Conservation (phyloP, 1,140 invertebrate species). For the Drosophila teissieri region DNA sequence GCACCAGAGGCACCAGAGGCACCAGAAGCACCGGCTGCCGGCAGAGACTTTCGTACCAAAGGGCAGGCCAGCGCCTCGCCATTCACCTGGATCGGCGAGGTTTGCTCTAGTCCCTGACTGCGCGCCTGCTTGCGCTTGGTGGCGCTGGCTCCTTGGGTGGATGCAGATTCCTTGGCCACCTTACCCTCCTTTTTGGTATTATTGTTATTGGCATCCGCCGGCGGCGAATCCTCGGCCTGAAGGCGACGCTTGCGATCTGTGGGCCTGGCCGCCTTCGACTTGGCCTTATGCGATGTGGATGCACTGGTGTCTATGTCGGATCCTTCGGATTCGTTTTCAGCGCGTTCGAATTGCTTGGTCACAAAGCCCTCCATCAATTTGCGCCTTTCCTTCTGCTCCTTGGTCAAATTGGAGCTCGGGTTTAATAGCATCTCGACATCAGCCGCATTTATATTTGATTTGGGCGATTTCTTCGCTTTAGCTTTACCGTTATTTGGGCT, state of each 20-base stretch:
- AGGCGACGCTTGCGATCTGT: background rate
- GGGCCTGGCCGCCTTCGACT: background rate
- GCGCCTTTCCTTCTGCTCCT: background rate
- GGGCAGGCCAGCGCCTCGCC: slow-evolving; percentile 10
- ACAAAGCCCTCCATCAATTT: background rate
- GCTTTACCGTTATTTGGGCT: slow-evolving; percentile 3
- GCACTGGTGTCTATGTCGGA: background rate
- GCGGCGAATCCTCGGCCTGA: background rate
- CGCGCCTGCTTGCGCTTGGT: background rate
- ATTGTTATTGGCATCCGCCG: background rate
- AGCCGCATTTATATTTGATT: background rate
- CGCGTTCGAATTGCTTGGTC: background rate
- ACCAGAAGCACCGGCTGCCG: background rate
- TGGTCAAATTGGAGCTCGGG: background rate
- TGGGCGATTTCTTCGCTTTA: background rate
- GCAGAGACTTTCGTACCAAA: slow-evolving; percentile 19
- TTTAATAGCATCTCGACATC: background rate
- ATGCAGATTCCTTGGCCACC: background rate
- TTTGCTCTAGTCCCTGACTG: background rate
- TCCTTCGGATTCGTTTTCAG: background rate
- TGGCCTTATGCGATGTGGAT: background rate
- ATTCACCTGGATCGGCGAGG: background rate
- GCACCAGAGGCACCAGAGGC: background rate
- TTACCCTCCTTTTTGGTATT: background rate
- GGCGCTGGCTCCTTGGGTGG: background rate